Evolutionary conservation across 2,797 vertebrate species (phyloP), one percentile per base, ranked within the genome.

Genomic region (Pseudomugil tenellus): DNA sequence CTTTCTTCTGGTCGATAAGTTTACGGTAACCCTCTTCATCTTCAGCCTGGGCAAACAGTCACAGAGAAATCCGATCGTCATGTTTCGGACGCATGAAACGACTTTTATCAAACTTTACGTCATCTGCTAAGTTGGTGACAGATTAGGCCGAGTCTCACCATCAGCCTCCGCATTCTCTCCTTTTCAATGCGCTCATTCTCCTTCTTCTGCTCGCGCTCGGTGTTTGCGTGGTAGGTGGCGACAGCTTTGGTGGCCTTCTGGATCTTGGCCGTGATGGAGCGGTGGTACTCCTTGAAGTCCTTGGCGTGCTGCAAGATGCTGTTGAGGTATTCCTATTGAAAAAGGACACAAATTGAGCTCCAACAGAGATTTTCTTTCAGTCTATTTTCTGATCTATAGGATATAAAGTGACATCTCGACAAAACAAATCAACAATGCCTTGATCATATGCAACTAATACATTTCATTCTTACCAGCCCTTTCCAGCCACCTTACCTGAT

Each of bases 261-360:
- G 76, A 98, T 94, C 83, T 98, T 98, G 0, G 96, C 97, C 0
- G 96, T 97, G 82, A 99, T 96, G 0, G 96, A 97, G 59, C 97
- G 95, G 72, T 99, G 97, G 83, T 97, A 99, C 43, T 99, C 97
- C 84, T 98, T 99, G 80, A 99, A 99, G 74, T 99, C 97, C 91
- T 99, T 99, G 65, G 97, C 97, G 1, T 99, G 97, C 89, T 99
- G 97, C 61, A 99, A 93, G 76, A 99, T 99, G 93, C 97, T 98
- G 74, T 98, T 98, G 92, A 99, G 97, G 95, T 98, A 99, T 92
- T 99, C 97, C 97, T 99, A 59, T 43, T 1, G 17, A 21, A 46
- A 25, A 7, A 58, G 16, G 3, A n/a, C 3, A 49, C 23, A 48
- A 41, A 39, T 46, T 21, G 56, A 17, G 23, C 32, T 57, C n/a